Conservation (phyloP, 2,888 invertebrate species). For the Pediacus dermestoides region DNA sequence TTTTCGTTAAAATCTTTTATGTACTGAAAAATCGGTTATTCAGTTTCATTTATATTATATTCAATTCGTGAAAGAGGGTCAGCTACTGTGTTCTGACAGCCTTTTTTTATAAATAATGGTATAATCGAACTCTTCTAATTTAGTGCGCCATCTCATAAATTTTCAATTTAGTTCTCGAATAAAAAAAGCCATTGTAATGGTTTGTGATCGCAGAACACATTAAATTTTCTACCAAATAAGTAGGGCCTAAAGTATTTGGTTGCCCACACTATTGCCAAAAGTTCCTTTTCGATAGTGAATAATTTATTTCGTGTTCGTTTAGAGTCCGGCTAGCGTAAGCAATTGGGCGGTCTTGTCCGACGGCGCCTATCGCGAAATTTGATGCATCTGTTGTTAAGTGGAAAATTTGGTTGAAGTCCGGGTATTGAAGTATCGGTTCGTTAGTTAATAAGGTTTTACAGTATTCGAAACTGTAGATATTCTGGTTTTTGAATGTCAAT, state of each 20-base stretch:
- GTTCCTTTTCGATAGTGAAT: slow-evolving; percentile 25
- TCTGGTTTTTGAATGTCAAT: background rate
- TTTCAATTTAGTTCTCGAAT: slow-evolving; percentile 16
- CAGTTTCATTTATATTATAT: slow-evolving; percentile 2
- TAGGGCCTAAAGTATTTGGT: slow-evolving; percentile 1
- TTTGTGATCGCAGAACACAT: slow-evolving; percentile 13
- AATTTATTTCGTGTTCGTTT: slow-evolving; percentile 30
- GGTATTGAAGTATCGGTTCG: slow-evolving; percentile 12
- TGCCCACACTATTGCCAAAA: slow-evolving; percentile 7
- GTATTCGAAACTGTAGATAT: background rate
- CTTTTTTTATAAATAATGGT: slow-evolving; percentile 6
- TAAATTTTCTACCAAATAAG: slow-evolving; percentile 19
- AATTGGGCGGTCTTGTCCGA: slow-evolving; percentile 36
- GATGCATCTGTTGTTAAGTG: slow-evolving; percentile 25
- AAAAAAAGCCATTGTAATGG: slow-evolving; percentile 7
- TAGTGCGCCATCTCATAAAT: slow-evolving; percentile 1
- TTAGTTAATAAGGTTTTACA: background rate
- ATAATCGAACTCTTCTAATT: slow-evolving; percentile 6
- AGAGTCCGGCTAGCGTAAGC: slow-evolving; percentile 34
- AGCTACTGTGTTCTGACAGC: background rate
- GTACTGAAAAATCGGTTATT: too few relatives aligned
- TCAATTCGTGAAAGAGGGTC: slow-evolving; percentile 3
- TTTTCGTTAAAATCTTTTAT: slow-evolving; percentile 1
- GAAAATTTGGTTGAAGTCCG: slow-evolving; percentile 32
- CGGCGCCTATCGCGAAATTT: slow-evolving; percentile 28